Percentiles rank a stretch among this genome's conserved stretches.
Conservation (phyloP, 2,888 invertebrate genomes). For the Lycia hirtaria region DNA sequence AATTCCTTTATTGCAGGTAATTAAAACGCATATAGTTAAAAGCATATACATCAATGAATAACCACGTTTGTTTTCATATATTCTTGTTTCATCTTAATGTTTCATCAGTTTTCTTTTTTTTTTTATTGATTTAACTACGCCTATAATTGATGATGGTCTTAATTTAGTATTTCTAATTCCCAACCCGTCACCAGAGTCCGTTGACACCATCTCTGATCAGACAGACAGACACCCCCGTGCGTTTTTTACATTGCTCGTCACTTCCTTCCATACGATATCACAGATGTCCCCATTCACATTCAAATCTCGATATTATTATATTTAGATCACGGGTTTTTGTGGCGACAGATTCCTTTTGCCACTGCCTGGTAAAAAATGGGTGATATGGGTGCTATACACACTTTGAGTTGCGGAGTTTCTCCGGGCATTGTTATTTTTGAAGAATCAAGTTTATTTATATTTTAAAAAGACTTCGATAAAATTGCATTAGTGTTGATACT, state of each 20-base stretch:
- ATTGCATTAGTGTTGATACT: too few species aligned
- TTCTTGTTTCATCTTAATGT: too few species aligned
- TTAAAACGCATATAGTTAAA: too few species aligned
- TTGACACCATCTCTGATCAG: constrained; percentile 35
- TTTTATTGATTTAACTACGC: too few species aligned
- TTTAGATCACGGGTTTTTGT: constrained; percentile 70
- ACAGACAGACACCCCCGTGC: constrained; percentile 59
- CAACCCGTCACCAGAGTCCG: constrained; percentile 20
- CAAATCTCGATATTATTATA: constrained; percentile 73
- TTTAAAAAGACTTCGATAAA: too few species aligned
- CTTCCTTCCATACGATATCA: constrained; percentile 66
- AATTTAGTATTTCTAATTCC: not conserved
- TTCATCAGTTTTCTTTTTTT: too few species aligned
- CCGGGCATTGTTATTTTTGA: constrained; percentile 6
- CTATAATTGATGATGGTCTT: not conserved
- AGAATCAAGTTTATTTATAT: too few species aligned
- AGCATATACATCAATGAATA: too few species aligned
- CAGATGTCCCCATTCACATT: constrained; percentile 74
- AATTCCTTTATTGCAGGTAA: too few species aligned
- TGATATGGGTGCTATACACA: constrained; percentile 23
- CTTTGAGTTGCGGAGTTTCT: constrained; percentile 1
- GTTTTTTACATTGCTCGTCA: constrained; percentile 61
- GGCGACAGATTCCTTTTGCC: constrained; percentile 41
- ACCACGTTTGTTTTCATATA: too few species aligned
- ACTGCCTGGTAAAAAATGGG: constrained; percentile 42